phyloP scores from a whole-genome alignment of 1,140 invertebrate species.

The Arion vulgaris region DNA sequence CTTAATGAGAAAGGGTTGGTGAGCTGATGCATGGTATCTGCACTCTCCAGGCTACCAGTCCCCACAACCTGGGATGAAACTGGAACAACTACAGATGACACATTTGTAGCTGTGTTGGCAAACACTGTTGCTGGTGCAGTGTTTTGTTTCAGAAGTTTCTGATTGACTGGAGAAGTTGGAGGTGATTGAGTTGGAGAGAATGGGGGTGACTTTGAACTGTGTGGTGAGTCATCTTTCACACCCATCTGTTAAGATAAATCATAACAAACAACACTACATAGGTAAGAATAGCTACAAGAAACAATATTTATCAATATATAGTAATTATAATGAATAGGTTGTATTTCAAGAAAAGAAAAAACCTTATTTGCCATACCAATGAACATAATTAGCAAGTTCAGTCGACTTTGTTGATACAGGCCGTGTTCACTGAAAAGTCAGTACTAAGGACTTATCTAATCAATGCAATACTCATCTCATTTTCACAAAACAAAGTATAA shows the following conservation, averaged over 20 bases:
- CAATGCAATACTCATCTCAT: too few species aligned
- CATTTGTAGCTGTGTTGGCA: conserved; percentile 19
- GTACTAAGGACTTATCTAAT: too few species aligned
- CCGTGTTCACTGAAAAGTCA: too few species aligned
- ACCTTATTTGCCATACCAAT: too few species aligned
- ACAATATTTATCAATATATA: conserved; percentile 9
- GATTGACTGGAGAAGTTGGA: conserved; percentile 52
- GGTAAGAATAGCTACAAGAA: neutral
- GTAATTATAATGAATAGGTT: too few species aligned
- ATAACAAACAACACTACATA: neutral
- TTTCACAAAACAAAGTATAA: neutral
- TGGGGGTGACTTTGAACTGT: conserved; percentile 60
- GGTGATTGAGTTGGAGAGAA: conserved; percentile 57
- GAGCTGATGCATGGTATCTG: neutral
- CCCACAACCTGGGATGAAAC: neutral
- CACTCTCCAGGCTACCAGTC: conserved; percentile 19
- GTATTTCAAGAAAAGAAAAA: too few species aligned
- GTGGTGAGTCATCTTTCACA: conserved; percentile 55
- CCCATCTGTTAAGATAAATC: conserved; percentile 41
- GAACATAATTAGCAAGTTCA: too few species aligned
- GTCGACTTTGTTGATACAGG: too few species aligned
- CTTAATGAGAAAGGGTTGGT: neutral
- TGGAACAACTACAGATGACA: neutral
- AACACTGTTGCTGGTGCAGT: conserved; percentile 46
- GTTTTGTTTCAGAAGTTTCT: conserved; percentile 46